Conservation (phyloP, 2,888 invertebrate species). For the Orthosia cruda region DNA sequence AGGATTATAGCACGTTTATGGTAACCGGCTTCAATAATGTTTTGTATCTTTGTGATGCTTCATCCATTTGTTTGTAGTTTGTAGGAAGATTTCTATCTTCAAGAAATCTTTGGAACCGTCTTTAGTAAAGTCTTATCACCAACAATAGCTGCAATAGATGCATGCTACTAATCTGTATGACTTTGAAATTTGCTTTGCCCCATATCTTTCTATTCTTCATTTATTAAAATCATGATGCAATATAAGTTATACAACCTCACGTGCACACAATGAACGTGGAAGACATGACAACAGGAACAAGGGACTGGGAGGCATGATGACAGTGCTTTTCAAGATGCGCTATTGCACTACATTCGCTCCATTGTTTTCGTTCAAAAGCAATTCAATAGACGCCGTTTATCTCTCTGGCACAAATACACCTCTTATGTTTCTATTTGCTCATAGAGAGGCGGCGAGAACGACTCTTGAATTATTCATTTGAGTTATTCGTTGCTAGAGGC, state of each 20-base stretch:
- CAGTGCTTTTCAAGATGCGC: slow-evolving; percentile 67
- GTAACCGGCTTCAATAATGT: slow-evolving; percentile 13
- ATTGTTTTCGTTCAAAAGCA: slow-evolving; percentile 72
- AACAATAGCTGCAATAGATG: neutral
- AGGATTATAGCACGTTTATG: slow-evolving; percentile 39
- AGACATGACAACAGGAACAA: slow-evolving; percentile 58
- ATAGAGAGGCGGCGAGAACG: slow-evolving; percentile 55
- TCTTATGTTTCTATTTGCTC: slow-evolving; percentile 69
- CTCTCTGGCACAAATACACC: slow-evolving; percentile 60
- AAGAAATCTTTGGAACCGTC: neutral
- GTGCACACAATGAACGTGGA: slow-evolving; percentile 54
- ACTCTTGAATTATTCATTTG: slow-evolving; percentile 69
- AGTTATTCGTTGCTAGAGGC: slow-evolving; percentile 62
- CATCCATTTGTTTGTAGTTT: slow-evolving; percentile 15
- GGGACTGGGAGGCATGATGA: slow-evolving; percentile 65
- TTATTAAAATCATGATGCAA: slow-evolving; percentile 41
- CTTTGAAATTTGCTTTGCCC: neutral
- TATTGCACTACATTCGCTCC: slow-evolving; percentile 62
- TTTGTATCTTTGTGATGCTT: slow-evolving; percentile 18
- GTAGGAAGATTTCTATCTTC: neutral
- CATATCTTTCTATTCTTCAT: neutral
- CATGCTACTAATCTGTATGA: neutral
- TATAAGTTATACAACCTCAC: slow-evolving; percentile 36
- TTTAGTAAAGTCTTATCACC: neutral
- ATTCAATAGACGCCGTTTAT: slow-evolving; percentile 69